Conservation (phyloP, 1,140 invertebrate species). For the Rhagoletis pomonella region DNA sequence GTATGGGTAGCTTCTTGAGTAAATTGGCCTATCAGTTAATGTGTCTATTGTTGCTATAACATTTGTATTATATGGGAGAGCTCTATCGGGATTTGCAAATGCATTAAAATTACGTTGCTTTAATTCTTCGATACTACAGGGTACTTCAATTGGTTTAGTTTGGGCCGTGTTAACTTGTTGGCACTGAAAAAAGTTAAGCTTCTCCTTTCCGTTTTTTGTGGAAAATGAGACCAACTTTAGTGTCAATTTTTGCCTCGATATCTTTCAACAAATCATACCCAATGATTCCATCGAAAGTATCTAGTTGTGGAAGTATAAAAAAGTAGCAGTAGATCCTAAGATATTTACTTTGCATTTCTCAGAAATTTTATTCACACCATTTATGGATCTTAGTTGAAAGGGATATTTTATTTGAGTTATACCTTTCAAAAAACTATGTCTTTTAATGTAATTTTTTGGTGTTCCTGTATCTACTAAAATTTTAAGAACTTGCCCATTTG, state of each 20-base stretch:
- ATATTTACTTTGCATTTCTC: constrained; percentile 53
- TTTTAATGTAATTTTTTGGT: constrained; percentile 51
- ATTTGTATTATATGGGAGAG: constrained; percentile 51
- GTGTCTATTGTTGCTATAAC: constrained; percentile 54
- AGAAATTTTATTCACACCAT: constrained; percentile 33
- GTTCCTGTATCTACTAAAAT: constrained; percentile 47
- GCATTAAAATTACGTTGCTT: constrained; percentile 14
- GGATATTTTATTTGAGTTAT: not conserved
- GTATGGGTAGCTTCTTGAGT: constrained; percentile 55
- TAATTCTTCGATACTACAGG: not conserved
- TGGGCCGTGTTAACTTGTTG: constrained; percentile 38
- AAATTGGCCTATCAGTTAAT: constrained; percentile 53
- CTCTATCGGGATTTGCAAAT: constrained; percentile 54
- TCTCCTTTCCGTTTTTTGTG: constrained; percentile 44
- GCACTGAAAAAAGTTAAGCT: constrained; percentile 31
- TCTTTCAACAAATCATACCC: constrained; percentile 51
- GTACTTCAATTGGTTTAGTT: not conserved
- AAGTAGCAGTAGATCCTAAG: constrained; percentile 36
- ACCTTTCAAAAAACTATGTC: constrained; percentile 5
- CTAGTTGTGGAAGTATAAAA: constrained; percentile 48
- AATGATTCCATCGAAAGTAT: constrained; percentile 53
- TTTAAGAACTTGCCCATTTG: constrained; percentile 21
- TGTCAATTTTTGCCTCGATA: constrained; percentile 41
- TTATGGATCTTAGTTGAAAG: constrained; percentile 54
- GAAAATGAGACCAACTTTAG: constrained; percentile 31